phyloP scores from a whole-genome alignment of 2,888 invertebrate genomes.

The Nycteola revayana region DNA sequence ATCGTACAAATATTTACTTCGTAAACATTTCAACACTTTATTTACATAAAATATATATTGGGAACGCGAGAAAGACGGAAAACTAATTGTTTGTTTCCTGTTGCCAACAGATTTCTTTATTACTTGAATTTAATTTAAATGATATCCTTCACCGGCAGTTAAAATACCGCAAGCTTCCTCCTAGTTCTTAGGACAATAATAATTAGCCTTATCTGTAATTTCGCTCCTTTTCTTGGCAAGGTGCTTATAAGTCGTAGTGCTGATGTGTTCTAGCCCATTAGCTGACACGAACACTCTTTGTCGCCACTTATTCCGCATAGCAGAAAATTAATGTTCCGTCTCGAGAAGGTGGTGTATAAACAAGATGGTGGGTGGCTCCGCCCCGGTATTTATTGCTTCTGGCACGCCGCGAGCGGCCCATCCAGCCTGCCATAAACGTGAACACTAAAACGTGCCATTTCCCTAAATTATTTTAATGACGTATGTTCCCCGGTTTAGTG shows the following conservation, averaged over 20 bases:
- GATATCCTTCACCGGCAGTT: slow-evolving; percentile 34
- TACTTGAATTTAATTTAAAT: slow-evolving; percentile 40
- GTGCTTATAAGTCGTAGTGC: slow-evolving; percentile 44
- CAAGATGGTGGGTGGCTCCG: slow-evolving; percentile 60
- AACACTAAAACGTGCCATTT: slow-evolving; percentile 69
- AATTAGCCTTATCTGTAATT: slow-evolving; percentile 33
- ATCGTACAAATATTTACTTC: no score
- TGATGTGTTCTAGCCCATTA: slow-evolving; percentile 60
- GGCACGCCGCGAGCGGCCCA: slow-evolving; percentile 51
- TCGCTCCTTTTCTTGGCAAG: slow-evolving; percentile 39
- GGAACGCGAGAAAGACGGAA: slow-evolving; percentile 21
- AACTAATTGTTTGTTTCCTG: slow-evolving; percentile 28
- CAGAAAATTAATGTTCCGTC: slow-evolving; percentile 64
- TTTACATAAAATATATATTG: no score
- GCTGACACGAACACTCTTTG: slow-evolving; percentile 58
- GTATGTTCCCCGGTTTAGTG: slow-evolving; percentile 58
- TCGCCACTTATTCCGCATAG: slow-evolving; percentile 64
- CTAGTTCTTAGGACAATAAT: slow-evolving; percentile 22
- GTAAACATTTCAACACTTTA: no score
- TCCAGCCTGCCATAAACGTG: slow-evolving; percentile 61
- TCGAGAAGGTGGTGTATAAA: slow-evolving; percentile 60
- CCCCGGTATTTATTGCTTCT: slow-evolving; percentile 67
- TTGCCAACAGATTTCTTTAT: slow-evolving; percentile 26
- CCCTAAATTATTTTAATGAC: slow-evolving; percentile 73
- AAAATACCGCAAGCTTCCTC: slow-evolving; percentile 26